Base-by-base conservation (phyloP, 2,888 invertebrate genomes). In the Adelognathus sp. region DNA sequence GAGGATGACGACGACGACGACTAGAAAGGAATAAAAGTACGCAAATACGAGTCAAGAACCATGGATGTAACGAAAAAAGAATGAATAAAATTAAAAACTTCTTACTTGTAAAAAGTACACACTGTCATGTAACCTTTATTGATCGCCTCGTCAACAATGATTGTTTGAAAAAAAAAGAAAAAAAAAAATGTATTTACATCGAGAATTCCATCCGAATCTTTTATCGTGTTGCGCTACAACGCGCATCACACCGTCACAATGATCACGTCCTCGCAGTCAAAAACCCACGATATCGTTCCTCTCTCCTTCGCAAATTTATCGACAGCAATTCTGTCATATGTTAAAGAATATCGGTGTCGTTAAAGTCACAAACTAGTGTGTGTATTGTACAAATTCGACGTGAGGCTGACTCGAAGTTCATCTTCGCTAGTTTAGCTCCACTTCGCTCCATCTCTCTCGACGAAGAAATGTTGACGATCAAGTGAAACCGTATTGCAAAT, bases 111-210 rank as follows among this genome's bases (percentile, higher is more conserved):
- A 50, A 44, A 66, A 63, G 44, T 63, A 63, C 7, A 60, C 61
- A 61, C 33, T 33, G 29, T 64, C 74, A 33, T 71, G 63, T 52
- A 41, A 60, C 61, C 44, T 78, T 78, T 78, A 78, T 78, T 78
- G 69, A 63, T 64, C 44, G 52, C 41, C 50, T 44, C 58, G 18
- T 74, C 58, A 36, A 78, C 74, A 21, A 44, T 27, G 54, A 73
- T 73, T 54, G 9, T 3, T 56, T 14, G 27, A 60, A 14, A 29
- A 29, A 18, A 33, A 9, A 41, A 71, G 33, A n/a, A n/a, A n/a
- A n/a, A n/a, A n/a, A 36, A 50, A 50, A 50, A 50, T 21, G 50
- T 21, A 21, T 50, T 50, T 21, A 24, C 24, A 50, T 18, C 24
- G 24, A 50, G 50, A 24, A 11, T 4, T n/a, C 3, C 24, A 2